phyloP scores from a whole-genome alignment of 2,113 vertebrate species.

The Microtus pennsylvanicus region DNA sequence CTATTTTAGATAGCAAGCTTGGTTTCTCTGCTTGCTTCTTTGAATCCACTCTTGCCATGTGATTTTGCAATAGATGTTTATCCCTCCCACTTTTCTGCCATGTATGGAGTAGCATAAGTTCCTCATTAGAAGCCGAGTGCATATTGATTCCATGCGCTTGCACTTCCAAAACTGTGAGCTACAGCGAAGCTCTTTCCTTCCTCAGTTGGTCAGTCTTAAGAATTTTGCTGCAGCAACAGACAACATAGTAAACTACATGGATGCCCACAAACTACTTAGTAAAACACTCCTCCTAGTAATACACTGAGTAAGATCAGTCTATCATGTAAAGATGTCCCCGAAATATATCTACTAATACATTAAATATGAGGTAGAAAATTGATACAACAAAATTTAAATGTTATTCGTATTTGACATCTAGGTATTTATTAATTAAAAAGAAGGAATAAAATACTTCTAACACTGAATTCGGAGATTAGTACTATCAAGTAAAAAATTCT shows the following conservation, averaged over 20 bases:
- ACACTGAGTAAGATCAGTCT: neutral
- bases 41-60: neutral
- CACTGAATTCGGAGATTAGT: neutral
- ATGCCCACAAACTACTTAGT: neutral
- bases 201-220: neutral
- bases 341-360: neutral
- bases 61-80: neutral
- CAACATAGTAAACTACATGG: neutral
- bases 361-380: slow-evolving; percentile 44
- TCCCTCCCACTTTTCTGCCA: neutral
- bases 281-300: slow-evolving; percentile 43
- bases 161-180: neutral
- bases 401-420: neutral
- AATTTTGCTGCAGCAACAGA: neutral
- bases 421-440: slow-evolving; percentile 25
- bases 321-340: neutral
- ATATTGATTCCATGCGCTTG: neutral
- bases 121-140: neutral
- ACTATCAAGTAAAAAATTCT: neutral
- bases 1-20: neutral
- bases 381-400: slow-evolving; percentile 1
- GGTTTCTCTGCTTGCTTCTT: neutral
- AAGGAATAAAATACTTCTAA: slow-evolving; percentile 23
- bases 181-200: neutral
- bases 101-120: neutral